Evolutionary conservation across 2,888 invertebrate genomes (phyloP).

Genomic region (Hofmannophila pseudospretella): DNA sequence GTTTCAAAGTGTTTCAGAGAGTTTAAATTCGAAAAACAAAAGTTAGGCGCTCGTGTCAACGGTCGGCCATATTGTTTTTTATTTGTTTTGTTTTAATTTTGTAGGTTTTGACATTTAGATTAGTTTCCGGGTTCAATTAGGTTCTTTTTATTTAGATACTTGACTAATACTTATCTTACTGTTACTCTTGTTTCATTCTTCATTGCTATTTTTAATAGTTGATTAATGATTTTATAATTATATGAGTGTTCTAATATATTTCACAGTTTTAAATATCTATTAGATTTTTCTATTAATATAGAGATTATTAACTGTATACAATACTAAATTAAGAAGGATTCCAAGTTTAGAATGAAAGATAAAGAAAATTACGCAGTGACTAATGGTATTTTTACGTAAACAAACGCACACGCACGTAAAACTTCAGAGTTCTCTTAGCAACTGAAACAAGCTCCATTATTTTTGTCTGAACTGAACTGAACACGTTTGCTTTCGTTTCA

Average conservation of each 20-base stretch:
- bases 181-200: background rate
- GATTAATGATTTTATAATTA: background rate
- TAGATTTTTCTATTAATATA: background rate
- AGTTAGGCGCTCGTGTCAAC: constrained; percentile 24
- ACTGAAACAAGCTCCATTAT: constrained; percentile 30
- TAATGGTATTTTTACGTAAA: constrained; percentile 21
- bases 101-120: constrained; percentile 20
- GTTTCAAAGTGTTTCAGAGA: constrained; percentile 7
- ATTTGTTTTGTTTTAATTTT: constrained; percentile 37
- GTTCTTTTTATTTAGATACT: constrained; percentile 7
- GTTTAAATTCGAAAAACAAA: constrained; percentile 9
- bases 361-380: constrained; percentile 15
- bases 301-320: background rate
- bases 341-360: too few species aligned
- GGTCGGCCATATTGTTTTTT: constrained; percentile 34
- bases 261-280: background rate
- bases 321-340: too few species aligned
- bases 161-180: constrained; percentile 1
- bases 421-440: constrained; percentile 20
- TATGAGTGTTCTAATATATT: background rate
- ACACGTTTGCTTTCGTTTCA: constrained; percentile 20
- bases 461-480: constrained; percentile 32
- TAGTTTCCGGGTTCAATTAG: constrained; percentile 23
- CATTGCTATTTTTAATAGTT: too few species aligned
- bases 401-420: constrained; percentile 17